These are phyloP conservation scores for Napeogenes inachia DNA, from an alignment of 2,888 invertebrate species.

Conservation along the genomic window DNA sequence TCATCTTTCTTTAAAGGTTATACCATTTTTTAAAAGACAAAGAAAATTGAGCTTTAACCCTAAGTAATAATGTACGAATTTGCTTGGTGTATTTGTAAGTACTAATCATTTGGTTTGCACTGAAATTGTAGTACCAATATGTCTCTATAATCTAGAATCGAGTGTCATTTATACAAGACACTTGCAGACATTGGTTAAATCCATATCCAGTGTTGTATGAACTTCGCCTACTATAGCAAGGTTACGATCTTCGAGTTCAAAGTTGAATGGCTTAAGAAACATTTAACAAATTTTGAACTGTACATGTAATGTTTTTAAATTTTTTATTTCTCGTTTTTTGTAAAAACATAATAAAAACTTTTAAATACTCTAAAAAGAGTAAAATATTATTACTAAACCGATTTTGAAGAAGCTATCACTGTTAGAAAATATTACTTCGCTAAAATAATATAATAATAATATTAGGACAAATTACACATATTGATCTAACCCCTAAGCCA, in stretches of 20 bases:
- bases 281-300: no score
- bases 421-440: no score
- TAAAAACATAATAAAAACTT: no score
- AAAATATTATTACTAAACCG: no score
- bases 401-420: no score
- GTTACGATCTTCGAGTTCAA: background rate
- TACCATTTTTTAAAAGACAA: background rate
- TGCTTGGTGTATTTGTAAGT: background rate
- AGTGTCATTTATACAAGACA: conserved; percentile 5
- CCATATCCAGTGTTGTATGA: background rate
- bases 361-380: no score
- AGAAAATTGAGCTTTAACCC: background rate
- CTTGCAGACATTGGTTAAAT: background rate
- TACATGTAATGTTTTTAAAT: no score
- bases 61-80: background rate
- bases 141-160: conserved; percentile 1
- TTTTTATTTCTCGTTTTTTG: no score
- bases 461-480: no score
- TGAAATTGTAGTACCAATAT: background rate
- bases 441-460: no score
- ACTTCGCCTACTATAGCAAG: background rate
- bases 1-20: no score
- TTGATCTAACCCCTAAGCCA: no score
- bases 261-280: background rate
- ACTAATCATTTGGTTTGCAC: conserved; percentile 5